Conservation (phyloP, 2,888 invertebrate genomes). For the Drosophila testacea region DNA sequence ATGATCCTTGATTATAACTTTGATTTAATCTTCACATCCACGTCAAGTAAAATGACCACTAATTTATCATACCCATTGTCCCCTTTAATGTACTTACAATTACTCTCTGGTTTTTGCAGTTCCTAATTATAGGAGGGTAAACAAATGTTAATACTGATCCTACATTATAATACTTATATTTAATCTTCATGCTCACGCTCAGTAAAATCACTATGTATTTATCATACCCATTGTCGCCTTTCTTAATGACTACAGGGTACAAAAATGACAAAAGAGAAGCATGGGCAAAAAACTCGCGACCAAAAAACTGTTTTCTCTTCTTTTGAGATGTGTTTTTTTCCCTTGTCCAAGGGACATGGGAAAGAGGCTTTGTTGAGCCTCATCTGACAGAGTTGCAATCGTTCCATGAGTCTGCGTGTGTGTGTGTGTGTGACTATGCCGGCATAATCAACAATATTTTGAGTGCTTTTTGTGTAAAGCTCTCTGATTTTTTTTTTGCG, state of each 20-base stretch:
- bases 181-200: too few species aligned
- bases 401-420: conserved; percentile 31
- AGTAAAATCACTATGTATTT: background rate
- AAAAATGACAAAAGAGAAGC: conserved; percentile 24
- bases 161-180: too few species aligned
- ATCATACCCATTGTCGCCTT: background rate
- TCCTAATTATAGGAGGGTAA: too few species aligned
- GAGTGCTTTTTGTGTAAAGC: conserved; percentile 75
- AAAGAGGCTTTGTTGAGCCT: conserved; percentile 19
- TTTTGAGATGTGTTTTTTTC: conserved; percentile 21
- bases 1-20: too few species aligned
- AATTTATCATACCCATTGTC: too few species aligned
- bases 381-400: conserved; percentile 43
- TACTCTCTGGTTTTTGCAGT: too few species aligned
- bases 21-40: too few species aligned
- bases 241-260: conserved; percentile 16
- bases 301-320: conserved; percentile 46
- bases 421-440: conserved; percentile 31
- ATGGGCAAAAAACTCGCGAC: conserved; percentile 34
- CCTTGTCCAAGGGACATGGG: conserved; percentile 24
- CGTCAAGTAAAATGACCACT: too few species aligned
- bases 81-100: too few species aligned
- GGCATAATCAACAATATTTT: conserved; percentile 77
- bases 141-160: too few species aligned
- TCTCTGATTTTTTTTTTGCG: conserved; percentile 53